Evolutionary conservation across 1,140 invertebrate genomes (phyloP).

Genomic region (Goniozus legneri): DNA sequence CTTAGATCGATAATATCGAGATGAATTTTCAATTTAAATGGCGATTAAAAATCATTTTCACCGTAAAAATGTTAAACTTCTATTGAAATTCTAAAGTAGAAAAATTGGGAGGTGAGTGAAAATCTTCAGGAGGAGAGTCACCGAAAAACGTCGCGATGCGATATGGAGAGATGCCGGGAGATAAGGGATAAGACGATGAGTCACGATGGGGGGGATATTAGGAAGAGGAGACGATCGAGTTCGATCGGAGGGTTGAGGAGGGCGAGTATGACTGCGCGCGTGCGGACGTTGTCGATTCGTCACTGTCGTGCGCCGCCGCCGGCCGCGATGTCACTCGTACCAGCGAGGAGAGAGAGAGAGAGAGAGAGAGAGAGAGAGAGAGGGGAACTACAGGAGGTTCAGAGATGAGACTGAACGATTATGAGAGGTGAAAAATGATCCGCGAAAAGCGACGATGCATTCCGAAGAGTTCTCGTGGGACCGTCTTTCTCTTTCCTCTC

Average conservation of each 20-base stretch:
- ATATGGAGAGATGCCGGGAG: no score
- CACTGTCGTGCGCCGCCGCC: no score
- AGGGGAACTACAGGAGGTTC: slow-evolving; percentile 34
- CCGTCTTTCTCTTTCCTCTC: background rate
- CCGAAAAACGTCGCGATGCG: background rate
- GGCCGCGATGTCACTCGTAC: no score
- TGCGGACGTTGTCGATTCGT: slow-evolving; percentile 41
- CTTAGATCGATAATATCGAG: no score
- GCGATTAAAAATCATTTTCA: no score
- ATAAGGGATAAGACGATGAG: background rate
- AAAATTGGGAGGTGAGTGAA: background rate
- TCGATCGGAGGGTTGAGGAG: background rate
- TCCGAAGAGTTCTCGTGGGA: no score
- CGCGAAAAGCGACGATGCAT: slow-evolving; percentile 35
- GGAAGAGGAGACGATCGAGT: background rate
- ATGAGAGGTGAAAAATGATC: slow-evolving; percentile 41
- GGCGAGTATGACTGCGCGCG: slow-evolving; percentile 24
- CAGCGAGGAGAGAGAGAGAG: no score
- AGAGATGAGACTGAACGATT: slow-evolving; percentile 39
- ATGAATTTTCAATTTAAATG: no score
- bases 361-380: no score
- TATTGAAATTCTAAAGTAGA: background rate
- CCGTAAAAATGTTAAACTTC: background rate
- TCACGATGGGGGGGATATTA: background rate
- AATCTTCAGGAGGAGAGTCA: no score